Conservation (phyloP, 92 coral and sea anemone genomes). For the Umimayanthus kanabou region DNA sequence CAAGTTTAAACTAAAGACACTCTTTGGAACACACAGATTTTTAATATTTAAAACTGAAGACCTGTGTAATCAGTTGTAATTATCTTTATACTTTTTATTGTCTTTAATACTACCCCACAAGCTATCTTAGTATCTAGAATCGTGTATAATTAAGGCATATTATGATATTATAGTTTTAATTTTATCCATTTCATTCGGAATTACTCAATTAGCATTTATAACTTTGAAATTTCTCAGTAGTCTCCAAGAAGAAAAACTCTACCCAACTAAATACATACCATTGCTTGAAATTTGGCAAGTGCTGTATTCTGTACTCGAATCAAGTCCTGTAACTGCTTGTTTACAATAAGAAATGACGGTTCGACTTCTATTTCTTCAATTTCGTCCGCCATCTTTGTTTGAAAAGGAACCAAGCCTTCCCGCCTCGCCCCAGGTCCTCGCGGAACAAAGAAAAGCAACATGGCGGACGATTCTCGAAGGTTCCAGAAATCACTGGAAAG, state of each 20-base stretch:
- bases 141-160: too few species aligned
- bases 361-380: slow-evolving; percentile 40
- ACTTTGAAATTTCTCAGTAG: not conserved
- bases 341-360: slow-evolving; percentile 81
- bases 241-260: not conserved
- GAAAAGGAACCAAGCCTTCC: not conserved
- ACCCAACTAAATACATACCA: slow-evolving; percentile 56
- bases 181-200: too few species aligned
- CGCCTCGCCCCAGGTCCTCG: slow-evolving; percentile 23
- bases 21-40: too few species aligned
- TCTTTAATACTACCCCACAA: too few species aligned
- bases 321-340: slow-evolving; percentile 91
- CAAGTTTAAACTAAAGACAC: too few species aligned
- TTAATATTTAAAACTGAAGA: too few species aligned
- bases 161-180: too few species aligned
- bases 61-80: too few species aligned
- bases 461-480: not conserved
- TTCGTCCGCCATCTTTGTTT: slow-evolving; percentile 69
- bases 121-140: too few species aligned
- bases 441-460: not conserved
- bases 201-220: too few species aligned
- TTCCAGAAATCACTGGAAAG: not conserved
- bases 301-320: slow-evolving; percentile 82
- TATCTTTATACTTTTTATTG: too few species aligned
- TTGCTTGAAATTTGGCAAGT: slow-evolving; percentile 72